Evolutionary conservation across 1,140 invertebrate genomes (phyloP).

Genomic region (Eriosoma lanigerum): DNA sequence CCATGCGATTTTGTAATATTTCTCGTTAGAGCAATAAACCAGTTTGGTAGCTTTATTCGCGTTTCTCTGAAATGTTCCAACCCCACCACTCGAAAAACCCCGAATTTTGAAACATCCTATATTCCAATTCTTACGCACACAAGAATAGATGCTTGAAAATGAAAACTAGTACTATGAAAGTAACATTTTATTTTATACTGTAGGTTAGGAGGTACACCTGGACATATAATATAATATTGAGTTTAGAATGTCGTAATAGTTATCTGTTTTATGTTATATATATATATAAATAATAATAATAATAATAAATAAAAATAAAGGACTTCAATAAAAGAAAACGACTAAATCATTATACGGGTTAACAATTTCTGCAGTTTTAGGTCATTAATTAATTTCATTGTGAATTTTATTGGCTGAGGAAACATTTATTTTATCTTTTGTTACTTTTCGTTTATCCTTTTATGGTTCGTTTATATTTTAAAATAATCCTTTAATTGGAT

Average conservation of each 20-base stretch:
- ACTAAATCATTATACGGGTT: slow-evolving; percentile 18
- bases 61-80: neutral
- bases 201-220: neutral
- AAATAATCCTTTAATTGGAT: neutral
- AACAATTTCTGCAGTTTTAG: slow-evolving; percentile 8
- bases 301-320: neutral
- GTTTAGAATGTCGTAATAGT: slow-evolving; percentile 11
- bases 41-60: slow-evolving; percentile 6
- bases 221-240: neutral
- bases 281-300: neutral
- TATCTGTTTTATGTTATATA: neutral
- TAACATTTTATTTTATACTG: neutral
- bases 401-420: neutral
- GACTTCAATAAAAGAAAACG: slow-evolving; percentile 24
- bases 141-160: neutral
- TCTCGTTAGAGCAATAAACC: neutral
- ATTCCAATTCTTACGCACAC: neutral
- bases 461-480: slow-evolving; percentile 9
- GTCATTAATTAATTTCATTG: slow-evolving; percentile 7
- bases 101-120: slow-evolving; percentile 23
- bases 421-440: slow-evolving; percentile 15
- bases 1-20: neutral
- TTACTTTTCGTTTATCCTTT: slow-evolving; percentile 17
- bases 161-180: neutral
- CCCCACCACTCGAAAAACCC: slow-evolving; percentile 17